These are phyloP conservation scores for Saccostrea echinata DNA, from an alignment of 1,140 invertebrate species.

Conservation along the genomic window DNA sequence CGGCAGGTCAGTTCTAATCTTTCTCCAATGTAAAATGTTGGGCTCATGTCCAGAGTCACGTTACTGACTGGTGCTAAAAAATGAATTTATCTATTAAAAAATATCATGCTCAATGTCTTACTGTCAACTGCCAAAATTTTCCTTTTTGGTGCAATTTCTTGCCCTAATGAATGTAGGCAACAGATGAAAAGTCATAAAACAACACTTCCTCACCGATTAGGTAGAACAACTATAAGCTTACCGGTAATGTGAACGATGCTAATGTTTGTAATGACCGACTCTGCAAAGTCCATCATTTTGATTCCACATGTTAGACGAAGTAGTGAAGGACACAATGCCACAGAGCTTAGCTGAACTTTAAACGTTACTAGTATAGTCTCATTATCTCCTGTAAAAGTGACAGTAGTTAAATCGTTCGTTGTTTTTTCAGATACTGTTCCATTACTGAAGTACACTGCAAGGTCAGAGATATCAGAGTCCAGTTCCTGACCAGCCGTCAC, in stretches of 20 bases:
- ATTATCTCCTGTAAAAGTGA: neutral
- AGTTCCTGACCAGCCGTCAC: neutral
- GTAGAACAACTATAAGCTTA: neutral
- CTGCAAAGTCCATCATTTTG: neutral
- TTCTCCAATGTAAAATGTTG: neutral
- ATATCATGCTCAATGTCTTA: neutral
- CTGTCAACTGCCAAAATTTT: neutral
- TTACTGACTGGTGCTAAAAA: neutral
- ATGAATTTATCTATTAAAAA: neutral
- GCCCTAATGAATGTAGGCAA: neutral
- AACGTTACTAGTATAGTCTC: neutral
- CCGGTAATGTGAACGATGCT: neutral
- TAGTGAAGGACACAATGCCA: neutral
- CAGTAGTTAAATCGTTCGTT: neutral
- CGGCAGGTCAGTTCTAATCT: neutral
- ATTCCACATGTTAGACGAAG: neutral
- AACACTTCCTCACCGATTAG: neutral
- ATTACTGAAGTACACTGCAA: neutral
- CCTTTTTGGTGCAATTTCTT: neutral
- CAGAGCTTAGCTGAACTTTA: neutral
- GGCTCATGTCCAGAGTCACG: neutral
- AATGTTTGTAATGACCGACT: neutral
- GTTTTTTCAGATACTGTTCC: neutral
- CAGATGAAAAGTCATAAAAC: neutral
- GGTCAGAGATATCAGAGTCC: neutral